phyloP scores from a whole-genome alignment of 2,113 vertebrate genomes.

The Ailurus styani region DNA sequence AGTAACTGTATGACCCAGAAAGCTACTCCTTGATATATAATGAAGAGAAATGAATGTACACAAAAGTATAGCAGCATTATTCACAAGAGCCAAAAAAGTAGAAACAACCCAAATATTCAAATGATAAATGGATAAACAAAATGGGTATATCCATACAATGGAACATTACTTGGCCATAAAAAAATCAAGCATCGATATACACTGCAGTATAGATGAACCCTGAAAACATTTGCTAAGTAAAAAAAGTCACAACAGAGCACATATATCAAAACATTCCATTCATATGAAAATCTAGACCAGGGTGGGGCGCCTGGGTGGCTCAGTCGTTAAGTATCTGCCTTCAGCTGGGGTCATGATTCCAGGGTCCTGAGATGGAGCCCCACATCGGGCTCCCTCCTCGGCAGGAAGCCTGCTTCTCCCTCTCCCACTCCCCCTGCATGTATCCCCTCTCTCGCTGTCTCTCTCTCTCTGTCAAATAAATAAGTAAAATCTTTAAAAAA shows the following conservation, averaged over 20 bases:
- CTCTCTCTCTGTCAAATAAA: too few species aligned
- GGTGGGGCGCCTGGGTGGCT: too few species aligned
- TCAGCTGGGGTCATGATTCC: too few species aligned
- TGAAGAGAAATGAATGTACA: neutral
- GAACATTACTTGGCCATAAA: neutral
- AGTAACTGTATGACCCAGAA: neutral
- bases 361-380: too few species aligned
- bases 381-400: too few species aligned
- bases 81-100: neutral
- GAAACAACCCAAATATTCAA: neutral
- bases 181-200: neutral
- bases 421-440: too few species aligned
- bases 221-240: neutral
- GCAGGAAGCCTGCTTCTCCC: too few species aligned
- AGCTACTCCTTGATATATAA: neutral
- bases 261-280: neutral
- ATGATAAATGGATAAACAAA: neutral
- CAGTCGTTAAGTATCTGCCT: too few species aligned
- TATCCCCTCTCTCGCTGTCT: too few species aligned
- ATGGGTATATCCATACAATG: neutral
- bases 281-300: neutral
- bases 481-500: too few species aligned
- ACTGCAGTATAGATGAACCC: neutral
- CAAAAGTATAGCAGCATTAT: neutral
- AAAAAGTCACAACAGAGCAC: neutral